Conservation (phyloP, 1,140 invertebrate genomes). For the Amphibalanus amphitrite region DNA sequence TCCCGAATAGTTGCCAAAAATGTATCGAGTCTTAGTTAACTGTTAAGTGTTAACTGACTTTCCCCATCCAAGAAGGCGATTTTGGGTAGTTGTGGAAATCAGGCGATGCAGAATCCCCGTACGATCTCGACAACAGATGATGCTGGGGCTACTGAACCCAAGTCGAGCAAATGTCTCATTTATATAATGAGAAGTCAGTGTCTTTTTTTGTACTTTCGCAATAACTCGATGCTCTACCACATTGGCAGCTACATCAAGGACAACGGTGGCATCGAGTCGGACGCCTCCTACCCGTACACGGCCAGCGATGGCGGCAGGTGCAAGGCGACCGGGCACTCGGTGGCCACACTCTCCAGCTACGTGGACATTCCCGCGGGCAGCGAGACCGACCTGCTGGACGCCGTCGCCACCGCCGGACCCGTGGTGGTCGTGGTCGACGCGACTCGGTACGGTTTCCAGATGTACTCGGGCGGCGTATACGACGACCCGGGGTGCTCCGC, state of each 20-base stretch:
- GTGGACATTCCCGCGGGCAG: slow-evolving; percentile 53
- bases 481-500: slow-evolving; percentile 46
- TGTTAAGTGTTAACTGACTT: too few relatives aligned
- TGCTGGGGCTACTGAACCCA: too few relatives aligned
- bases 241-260: slow-evolving; percentile 58
- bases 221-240: too few relatives aligned
- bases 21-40: too few relatives aligned
- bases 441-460: slow-evolving; percentile 50
- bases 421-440: slow-evolving; percentile 75
- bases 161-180: too few relatives aligned
- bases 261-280: slow-evolving; percentile 80
- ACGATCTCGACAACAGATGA: too few relatives aligned
- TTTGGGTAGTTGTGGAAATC: too few relatives aligned
- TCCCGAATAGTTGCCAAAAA: too few relatives aligned
- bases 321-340: slow-evolving; percentile 45
- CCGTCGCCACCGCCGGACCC: slow-evolving; percentile 82
- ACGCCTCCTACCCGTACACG: slow-evolving; percentile 37
- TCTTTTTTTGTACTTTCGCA: too few relatives aligned
- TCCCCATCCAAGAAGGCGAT: too few relatives aligned
- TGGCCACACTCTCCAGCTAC: slow-evolving; percentile 65
- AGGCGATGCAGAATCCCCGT: too few relatives aligned
- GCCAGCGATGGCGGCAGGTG: slow-evolving; percentile 35
- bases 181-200: too few relatives aligned
- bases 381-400: slow-evolving; percentile 49
- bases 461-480: slow-evolving; percentile 57